Conservation (phyloP, 2,113 vertebrate genomes). For the Phocoena phocoena region DNA sequence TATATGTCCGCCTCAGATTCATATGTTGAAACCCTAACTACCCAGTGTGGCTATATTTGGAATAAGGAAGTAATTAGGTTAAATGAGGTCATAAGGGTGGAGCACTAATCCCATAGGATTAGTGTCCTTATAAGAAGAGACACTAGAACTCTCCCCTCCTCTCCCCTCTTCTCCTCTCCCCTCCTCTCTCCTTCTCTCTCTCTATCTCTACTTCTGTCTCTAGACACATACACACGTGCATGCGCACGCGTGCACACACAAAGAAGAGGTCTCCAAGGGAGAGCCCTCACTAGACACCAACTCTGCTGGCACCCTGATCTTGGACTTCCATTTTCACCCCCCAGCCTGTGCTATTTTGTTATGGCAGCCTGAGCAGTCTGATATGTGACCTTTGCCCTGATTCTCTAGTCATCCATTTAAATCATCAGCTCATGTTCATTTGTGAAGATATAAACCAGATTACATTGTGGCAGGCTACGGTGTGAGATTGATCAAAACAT, state of each 20-base stretch:
- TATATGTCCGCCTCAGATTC: neutral
- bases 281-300: neutral
- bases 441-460: neutral
- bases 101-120: neutral
- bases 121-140: neutral
- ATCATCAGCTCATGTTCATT: neutral
- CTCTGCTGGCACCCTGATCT: neutral
- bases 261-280: neutral
- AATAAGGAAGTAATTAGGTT: neutral
- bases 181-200: rapidly evolving
- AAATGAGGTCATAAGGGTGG: neutral
- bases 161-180: neutral
- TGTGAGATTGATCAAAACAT: neutral
- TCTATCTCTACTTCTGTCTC: rapidly evolving
- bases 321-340: neutral
- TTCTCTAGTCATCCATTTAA: neutral
- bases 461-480: neutral
- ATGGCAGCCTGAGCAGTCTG: neutral
- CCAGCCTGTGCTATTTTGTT: neutral
- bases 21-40: neutral
- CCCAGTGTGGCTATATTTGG: neutral
- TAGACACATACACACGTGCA: neutral
- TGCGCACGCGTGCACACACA: rapidly evolving
- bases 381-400: neutral
- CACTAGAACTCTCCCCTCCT: too few relatives aligned